Evolutionary conservation across 2,797 vertebrate species (phyloP).

Genomic region (Valencia hispanica): DNA sequence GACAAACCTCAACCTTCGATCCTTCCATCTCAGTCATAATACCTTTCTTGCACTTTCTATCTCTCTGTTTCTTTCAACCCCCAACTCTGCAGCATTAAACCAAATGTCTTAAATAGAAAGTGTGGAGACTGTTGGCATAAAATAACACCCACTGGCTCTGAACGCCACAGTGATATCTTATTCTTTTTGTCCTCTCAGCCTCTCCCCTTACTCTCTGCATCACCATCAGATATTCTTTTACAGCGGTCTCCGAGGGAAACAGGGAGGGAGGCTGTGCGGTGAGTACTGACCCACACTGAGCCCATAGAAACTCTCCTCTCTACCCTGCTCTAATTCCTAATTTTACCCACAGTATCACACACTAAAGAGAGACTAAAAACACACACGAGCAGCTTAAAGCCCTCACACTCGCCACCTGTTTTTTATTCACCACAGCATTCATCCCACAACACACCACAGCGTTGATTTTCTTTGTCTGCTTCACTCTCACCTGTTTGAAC

Average conservation of each 20-base stretch:
- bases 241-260: conserved; percentile 65
- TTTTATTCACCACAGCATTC: conserved; percentile 27
- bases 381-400: conserved; percentile 28
- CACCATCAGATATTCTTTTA: conserved; percentile 79
- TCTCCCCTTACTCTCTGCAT: conserved; percentile 56
- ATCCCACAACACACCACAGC: conserved; percentile 5
- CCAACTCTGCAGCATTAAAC: conserved; percentile 7
- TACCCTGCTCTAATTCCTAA: conserved; percentile 63
- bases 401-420: conserved; percentile 18
- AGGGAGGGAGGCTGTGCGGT: conserved; percentile 50
- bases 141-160: conserved; percentile 56
- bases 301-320: conserved; percentile 51
- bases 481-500: conserved; percentile 54
- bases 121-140: conserved; percentile 51
- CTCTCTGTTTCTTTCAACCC: not conserved
- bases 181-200: conserved; percentile 77
- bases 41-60: conserved; percentile 19
- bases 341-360: conserved; percentile 56
- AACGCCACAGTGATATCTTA: conserved; percentile 70
- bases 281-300: conserved; percentile 64
- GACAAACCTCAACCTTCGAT: conserved; percentile 21
- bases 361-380: conserved; percentile 1
- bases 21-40: conserved; percentile 12
- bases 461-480: conserved; percentile 43
- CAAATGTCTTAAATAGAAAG: conserved; percentile 52